Evolutionary conservation across 2,797 vertebrate genomes (phyloP).

Genomic region (Danio tinwini): DNA sequence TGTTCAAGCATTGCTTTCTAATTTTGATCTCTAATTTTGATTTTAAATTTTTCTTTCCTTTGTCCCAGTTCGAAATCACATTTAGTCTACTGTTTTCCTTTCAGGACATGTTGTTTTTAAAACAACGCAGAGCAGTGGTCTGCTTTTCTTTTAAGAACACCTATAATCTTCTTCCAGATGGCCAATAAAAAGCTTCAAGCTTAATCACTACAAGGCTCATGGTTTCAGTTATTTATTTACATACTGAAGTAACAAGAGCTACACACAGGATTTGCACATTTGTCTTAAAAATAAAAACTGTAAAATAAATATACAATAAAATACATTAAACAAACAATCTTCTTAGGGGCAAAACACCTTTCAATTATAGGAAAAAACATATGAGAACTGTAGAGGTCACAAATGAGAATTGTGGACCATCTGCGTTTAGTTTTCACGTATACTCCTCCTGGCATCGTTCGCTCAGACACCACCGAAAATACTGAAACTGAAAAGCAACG

Average conservation of each 20-base stretch:
- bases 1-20: too few relatives aligned
- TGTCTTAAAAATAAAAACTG: slow-evolving; percentile 54
- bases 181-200: background rate
- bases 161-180: background rate
- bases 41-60: too few relatives aligned
- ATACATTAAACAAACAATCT: slow-evolving; percentile 53
- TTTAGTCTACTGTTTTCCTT: background rate
- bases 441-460: slow-evolving; percentile 11
- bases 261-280: slow-evolving; percentile 67
- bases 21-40: too few relatives aligned
- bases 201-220: slow-evolving; percentile 34
- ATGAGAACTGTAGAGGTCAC: slow-evolving; percentile 24
- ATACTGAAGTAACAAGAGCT: slow-evolving; percentile 72
- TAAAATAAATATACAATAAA: slow-evolving; percentile 79
- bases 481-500: slow-evolving; percentile 17
- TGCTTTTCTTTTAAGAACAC: background rate
- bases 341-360: slow-evolving; percentile 43
- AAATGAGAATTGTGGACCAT: slow-evolving; percentile 1
- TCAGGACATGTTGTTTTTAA: background rate
- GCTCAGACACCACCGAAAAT: slow-evolving; percentile 33
- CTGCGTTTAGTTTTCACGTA: background rate
- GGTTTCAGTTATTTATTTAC: slow-evolving; percentile 77
- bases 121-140: background rate
- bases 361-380: slow-evolving; percentile 55
- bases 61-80: too few relatives aligned